Base-by-base conservation (phyloP, 2,888 invertebrate species). In the Thymelicus sylvestris region DNA sequence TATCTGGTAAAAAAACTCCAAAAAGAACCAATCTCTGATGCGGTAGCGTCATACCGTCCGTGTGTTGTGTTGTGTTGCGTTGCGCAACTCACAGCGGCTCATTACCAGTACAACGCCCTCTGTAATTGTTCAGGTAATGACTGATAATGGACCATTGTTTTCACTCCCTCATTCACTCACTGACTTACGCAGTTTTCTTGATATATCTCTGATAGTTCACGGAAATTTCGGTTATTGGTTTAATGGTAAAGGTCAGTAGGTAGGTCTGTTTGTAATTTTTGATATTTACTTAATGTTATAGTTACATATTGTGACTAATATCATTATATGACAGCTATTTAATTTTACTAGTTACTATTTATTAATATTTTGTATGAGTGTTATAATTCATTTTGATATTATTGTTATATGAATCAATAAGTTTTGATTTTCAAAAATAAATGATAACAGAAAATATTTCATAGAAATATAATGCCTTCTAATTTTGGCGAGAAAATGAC, bases 71-170 rank as follows among this genome's bases (percentile, higher is more conserved):
- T 10, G 24, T 12, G 55, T 24, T 62, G 39, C 57, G 71, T 76
- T 73, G 67, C 72, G 71, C 71, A 72, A 74, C 71, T 72, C 44
- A 6, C 13, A 2, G 38, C 59, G 38, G n/a, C 55, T 67, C 72
- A 73, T 73, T 82, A 78, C 79, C 75, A 81, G 79, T 57, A 78
- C 81, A 77, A 77, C 81, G 83, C 78, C 84, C 84, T 79, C 78
- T 44, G 80, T 83, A 84, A 87, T 85, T 86, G 87, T 81, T 75
- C 75, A 76, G 75, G 65, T 84, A 86, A 85, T 83, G 81, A 82
- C 80, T 80, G 81, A 83, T 86, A 82, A 83, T 83, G 78, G 80
- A 73, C 76, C 80, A 79, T 83, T 84, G 83, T 84, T 81, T 81
- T 80, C 81, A 82, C 55, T 55, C 81, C 82, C 55, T 55, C 24